Percentiles rank a stretch among this genome's conserved stretches.
phyloP scores from a whole-genome alignment of 2,888 invertebrate genomes.

The Clistopyga incitator region DNA sequence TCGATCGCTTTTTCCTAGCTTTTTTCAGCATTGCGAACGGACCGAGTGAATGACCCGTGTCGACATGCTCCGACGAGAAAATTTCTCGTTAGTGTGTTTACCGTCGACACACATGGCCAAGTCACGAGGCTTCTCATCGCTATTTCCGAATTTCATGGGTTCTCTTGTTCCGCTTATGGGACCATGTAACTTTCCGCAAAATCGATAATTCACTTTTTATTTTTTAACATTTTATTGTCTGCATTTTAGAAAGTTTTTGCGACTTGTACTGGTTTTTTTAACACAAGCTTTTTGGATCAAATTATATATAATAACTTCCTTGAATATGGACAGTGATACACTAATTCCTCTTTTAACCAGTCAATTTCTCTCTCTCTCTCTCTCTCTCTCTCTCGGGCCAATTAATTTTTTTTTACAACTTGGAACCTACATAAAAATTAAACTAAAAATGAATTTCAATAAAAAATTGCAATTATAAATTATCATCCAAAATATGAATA shows the following conservation, averaged over 20 bases:
- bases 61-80: slow-evolving; percentile 11
- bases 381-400: too few relatives aligned
- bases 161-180: neutral
- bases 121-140: slow-evolving; percentile 55
- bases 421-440: too few relatives aligned
- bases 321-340: neutral
- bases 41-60: neutral
- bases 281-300: neutral
- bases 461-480: neutral
- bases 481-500: neutral
- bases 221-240: neutral
- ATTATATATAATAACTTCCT: neutral
- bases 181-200: too few relatives aligned
- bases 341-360: neutral
- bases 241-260: neutral
- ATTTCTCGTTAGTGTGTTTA: slow-evolving; percentile 44
- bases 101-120: slow-evolving; percentile 59
- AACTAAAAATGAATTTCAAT: too few relatives aligned
- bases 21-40: slow-evolving; percentile 16
- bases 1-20: slow-evolving; percentile 5
- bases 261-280: neutral
- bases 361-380: too few relatives aligned
- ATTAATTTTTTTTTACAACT: too few relatives aligned
- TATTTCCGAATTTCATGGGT: slow-evolving; percentile 20
- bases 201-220: too few relatives aligned